phyloP scores from a whole-genome alignment of 2,113 vertebrate genomes.

The Dromas ardeola region DNA sequence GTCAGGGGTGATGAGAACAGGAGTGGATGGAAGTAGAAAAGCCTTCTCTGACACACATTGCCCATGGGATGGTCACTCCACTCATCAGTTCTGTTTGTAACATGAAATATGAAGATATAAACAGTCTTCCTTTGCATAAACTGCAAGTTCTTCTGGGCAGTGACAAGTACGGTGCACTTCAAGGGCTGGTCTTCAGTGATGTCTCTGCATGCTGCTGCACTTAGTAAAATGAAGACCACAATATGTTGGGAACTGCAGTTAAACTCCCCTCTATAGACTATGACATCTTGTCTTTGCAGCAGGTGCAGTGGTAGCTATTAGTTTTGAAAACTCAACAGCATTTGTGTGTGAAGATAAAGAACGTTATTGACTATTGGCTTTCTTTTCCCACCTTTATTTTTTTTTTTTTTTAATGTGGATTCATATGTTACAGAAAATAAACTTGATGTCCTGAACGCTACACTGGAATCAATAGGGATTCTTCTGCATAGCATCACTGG shows the following conservation, averaged over 20 bases:
- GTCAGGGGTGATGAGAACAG: background rate
- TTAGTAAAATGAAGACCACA: background rate
- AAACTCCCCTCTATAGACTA: accelerated
- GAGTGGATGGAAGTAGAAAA: background rate
- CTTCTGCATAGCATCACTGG: background rate
- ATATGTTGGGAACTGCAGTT: background rate
- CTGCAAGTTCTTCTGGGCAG: background rate
- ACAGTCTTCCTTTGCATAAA: background rate
- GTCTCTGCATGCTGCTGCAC: background rate
- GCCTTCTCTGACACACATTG: background rate
- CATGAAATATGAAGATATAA: background rate
- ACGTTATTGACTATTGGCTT: background rate
- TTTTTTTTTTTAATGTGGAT: background rate
- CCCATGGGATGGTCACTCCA: background rate
- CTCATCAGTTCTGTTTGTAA: background rate
- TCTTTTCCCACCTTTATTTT: background rate
- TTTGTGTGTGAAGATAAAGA: background rate
- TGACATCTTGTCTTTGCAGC: background rate
- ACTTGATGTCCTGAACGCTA: background rate
- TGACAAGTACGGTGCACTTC: background rate
- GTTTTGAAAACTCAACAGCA: background rate
- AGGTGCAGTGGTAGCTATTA: background rate
- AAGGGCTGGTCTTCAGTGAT: background rate
- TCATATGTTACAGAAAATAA: background rate
- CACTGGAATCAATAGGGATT: background rate